Base-by-base conservation (phyloP, 1,140 invertebrate genomes). In the Theocolax elegans region DNA sequence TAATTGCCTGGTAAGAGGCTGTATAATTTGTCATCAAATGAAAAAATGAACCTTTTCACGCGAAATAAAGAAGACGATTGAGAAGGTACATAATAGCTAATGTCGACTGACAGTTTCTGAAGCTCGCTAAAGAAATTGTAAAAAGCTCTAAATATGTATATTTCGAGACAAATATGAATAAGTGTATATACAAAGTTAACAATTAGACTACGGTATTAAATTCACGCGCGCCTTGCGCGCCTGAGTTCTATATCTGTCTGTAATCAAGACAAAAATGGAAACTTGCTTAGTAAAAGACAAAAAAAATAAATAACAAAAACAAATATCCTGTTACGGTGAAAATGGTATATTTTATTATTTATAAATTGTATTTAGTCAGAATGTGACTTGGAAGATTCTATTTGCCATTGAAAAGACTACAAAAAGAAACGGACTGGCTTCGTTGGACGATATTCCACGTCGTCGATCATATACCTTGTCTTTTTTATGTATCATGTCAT, bases 311-410 rank as follows among this genome's bases (percentile, higher is more conserved):
- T 2, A 40, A 25, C 40, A 3, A 68, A 49, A 64, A 70, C 17
- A 74, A 62, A 72, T 75, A 79, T 77, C 74, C 75, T 78, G 70
- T 79, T 77, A 76, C 71, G 74, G 72, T 74, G 60, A 72, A 78
- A 75, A 69, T 68, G 67, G 72, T 74, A 73, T 77, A 78, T 78
- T 79, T 78, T 73, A 75, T 77, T 77, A 79, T 77, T 79, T 79
- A 79, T 79, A 71, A 75, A 77, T 74, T 73, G 63, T 75, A 74
- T 75, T 76, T 72, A 72, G 75, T 79, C 72, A 70, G 49, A 67
- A 72, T 60, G 67, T 67, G 21, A 77, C 59, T 77, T 72, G 63
- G 71, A 73, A 78, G 56, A 72, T 74, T 77, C 27, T 71, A 79
- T 79, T 62, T 77, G 75, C 76, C 73, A 78, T 78, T 63, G 53